Conservation (phyloP, 2,113 vertebrate species). For the Microtus oregoni region DNA sequence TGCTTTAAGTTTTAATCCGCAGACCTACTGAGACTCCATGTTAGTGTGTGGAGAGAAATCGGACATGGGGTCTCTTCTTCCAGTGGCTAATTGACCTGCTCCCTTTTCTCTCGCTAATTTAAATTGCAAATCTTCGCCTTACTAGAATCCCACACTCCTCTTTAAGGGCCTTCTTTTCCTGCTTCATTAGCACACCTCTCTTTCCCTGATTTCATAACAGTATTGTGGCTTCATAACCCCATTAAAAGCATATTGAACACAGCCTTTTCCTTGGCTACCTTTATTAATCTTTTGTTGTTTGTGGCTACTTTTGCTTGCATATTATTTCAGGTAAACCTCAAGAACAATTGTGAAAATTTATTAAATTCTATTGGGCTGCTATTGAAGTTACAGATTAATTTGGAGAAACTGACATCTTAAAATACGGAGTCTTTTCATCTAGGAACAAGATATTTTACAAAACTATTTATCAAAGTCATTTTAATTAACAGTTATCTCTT, state of each 20-base stretch:
- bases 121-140: slow-evolving; percentile 33
- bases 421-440: slow-evolving; percentile 32
- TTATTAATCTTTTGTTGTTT: slow-evolving; percentile 23
- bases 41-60: not conserved
- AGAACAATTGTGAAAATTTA: slow-evolving; percentile 31
- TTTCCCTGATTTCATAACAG: slow-evolving; percentile 31
- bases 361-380: slow-evolving; percentile 9
- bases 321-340: slow-evolving; percentile 54
- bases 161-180: not conserved
- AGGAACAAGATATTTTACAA: slow-evolving; percentile 45
- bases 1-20: slow-evolving; percentile 42
- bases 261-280: not conserved
- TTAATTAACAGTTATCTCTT: slow-evolving; percentile 70
- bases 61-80: not conserved
- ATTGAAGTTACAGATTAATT: slow-evolving; percentile 45
- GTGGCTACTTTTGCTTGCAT: slow-evolving; percentile 29
- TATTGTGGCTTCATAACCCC: not conserved
- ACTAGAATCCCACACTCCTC: slow-evolving; percentile 3
- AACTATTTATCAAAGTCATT: slow-evolving; percentile 63
- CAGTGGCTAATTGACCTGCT: not conserved
- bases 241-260: slow-evolving; percentile 56
- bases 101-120: not conserved
- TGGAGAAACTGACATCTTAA: slow-evolving; percentile 45
- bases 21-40: not conserved
- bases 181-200: not conserved